Evolutionary conservation across 2,113 vertebrate genomes (phyloP).

Genomic region (Stegastes partitus): DNA sequence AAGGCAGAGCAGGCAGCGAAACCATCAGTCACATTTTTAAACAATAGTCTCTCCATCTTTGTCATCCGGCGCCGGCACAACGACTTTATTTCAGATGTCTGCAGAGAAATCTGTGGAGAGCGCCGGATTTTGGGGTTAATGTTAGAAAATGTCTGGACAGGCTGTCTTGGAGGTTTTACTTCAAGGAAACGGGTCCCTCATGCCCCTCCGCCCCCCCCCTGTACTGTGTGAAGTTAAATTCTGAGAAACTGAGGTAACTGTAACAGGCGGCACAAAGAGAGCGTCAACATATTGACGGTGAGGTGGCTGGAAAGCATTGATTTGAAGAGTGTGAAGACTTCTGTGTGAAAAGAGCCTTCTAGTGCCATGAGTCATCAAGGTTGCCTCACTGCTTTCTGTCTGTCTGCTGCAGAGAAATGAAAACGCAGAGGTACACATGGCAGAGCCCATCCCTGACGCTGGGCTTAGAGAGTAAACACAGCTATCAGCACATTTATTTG

Average conservation of each 20-base stretch:
- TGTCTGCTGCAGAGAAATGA: constrained; percentile 28
- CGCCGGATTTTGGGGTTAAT: constrained; percentile 68
- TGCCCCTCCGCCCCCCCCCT: constrained; percentile 44
- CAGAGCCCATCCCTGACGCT: constrained; percentile 4
- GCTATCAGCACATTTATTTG: too few species aligned
- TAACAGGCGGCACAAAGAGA: constrained; percentile 51
- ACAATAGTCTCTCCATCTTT: constrained; percentile 81
- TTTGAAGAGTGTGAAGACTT: constrained; percentile 68
- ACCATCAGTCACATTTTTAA: constrained; percentile 84
- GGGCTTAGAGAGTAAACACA: constrained; percentile 25
- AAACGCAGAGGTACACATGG: not conserved
- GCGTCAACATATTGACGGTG: constrained; percentile 59
- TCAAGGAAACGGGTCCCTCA: constrained; percentile 45
- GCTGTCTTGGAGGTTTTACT: constrained; percentile 57
- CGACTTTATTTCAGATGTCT: constrained; percentile 79
- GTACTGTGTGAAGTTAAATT: constrained; percentile 66
- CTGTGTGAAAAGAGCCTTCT: constrained; percentile 65
- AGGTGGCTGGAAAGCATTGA: constrained; percentile 60
- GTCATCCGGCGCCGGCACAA: constrained; percentile 72
- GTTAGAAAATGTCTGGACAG: constrained; percentile 49
- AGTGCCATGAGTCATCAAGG: constrained; percentile 66
- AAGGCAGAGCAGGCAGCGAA: constrained; percentile 79
- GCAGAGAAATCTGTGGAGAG: constrained; percentile 75
- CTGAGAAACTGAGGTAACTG: constrained; percentile 49
- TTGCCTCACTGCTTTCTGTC: constrained; percentile 49